These are phyloP conservation scores for Ischnus inquisitorius DNA, from an alignment of 2,888 invertebrate species.

Conservation along the genomic window DNA sequence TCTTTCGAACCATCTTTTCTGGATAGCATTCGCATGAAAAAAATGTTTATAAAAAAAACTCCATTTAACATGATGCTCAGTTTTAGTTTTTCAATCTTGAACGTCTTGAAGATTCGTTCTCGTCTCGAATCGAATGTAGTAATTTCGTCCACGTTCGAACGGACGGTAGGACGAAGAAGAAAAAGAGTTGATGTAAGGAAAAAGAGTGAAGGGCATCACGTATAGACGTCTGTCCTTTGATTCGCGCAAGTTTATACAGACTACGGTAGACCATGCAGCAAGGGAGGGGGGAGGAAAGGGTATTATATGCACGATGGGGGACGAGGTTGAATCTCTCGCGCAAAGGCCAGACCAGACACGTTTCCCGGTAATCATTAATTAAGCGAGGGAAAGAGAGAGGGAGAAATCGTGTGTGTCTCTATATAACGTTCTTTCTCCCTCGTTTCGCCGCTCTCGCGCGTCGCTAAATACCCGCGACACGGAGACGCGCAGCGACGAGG, in stretches of 20 bases:
- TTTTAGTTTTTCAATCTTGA: no score
- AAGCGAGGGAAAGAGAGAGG: conserved; percentile 76
- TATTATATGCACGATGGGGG: conserved; percentile 39
- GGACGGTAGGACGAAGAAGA: background rate
- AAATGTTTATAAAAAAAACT: background rate
- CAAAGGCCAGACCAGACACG: conserved; percentile 82
- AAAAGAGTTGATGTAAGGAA: background rate
- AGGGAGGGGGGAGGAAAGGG: conserved; percentile 61
- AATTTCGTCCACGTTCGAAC: background rate
- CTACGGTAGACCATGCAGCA: conserved; percentile 51
- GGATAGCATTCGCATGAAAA: background rate
- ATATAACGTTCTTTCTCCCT: conserved; percentile 52
- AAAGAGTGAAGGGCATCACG: conserved; percentile 36
- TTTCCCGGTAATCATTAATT: conserved; percentile 85
- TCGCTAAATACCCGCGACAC: conserved; percentile 79
- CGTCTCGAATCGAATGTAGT: background rate
- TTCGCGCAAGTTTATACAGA: conserved; percentile 14
- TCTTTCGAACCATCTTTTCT: background rate
- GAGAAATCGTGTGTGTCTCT: conserved; percentile 34
- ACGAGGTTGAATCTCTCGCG: conserved; percentile 73
- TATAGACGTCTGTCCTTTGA: conserved; percentile 19
- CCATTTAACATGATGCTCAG: background rate
- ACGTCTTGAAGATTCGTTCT: background rate
- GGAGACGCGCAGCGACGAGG: conserved; percentile 70
- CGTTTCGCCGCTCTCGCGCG: conserved; percentile 70